Evolutionary conservation across 2,888 invertebrate genomes (phyloP), one percentile per base, ranked within the genome.

Genomic region (Galeopsomyia nigrocyanea): DNA sequence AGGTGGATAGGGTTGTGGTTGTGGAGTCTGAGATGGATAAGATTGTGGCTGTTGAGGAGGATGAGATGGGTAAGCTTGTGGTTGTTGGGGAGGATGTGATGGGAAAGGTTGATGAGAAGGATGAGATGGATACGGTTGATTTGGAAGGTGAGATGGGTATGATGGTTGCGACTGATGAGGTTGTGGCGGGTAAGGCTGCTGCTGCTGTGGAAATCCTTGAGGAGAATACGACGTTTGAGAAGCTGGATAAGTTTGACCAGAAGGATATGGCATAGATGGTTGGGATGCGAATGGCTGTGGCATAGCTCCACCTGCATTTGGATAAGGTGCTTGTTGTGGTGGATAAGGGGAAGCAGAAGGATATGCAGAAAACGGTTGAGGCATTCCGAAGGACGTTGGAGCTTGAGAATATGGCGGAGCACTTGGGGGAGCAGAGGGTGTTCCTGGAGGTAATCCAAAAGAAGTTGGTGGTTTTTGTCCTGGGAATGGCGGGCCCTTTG

Each of bases 401-500:
- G 72, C 68, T 0, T 82, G 80, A 1, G 70, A 68, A 75, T 82
- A 80, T 68, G 81, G 79, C 50, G 80, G 77, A 79, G 78, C 78
- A 75, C 77, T 76, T 39, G 83, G 81, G 39, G 83, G 80, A 78
- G 82, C 82, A 78, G 84, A 82, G 70, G 85, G 83, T 79, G 83
- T 78, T 69, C 85, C 84, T 76, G 85, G 82, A 77, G 83, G 83
- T 77, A 76, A 78, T 69, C 84, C 85, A 76, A 86, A 85, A 51
- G 84, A 82, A 31, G 80, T 84, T 71, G 86, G 84, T 75, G 83
- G 80, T 74, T 78, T 81, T 72, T 79, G 79, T 78, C 83, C 84
- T 47, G 81, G 79, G 75, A 81, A 83, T 71, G 79, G 81, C 76
- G 83, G 82, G 66, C 84, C 85, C 85, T 86, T 53, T 74, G 46